A percentile compares a stretch with the other conserved stretches of the same genome.
Evolutionary conservation across 2,113 vertebrate genomes (phyloP).

Genomic region (Copsychus sechellarum): DNA sequence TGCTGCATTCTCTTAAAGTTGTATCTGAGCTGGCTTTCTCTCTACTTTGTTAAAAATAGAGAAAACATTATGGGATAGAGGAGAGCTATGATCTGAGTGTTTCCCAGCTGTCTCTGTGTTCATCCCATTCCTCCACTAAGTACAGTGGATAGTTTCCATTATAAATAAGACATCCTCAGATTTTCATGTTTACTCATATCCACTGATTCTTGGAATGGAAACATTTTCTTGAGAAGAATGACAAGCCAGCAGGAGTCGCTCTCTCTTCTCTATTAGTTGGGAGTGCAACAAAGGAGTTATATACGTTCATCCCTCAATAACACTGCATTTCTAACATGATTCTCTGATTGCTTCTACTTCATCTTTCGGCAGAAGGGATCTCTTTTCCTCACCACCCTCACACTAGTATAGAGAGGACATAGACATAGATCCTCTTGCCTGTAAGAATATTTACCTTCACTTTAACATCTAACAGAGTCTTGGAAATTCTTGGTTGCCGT

Average conservation of each 20-base stretch:
- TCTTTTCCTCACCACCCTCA: background rate
- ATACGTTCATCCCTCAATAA: background rate
- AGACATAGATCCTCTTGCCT: background rate
- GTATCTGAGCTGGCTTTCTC: background rate
- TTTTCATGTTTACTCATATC: background rate
- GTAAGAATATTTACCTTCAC: background rate
- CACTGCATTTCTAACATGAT: background rate
- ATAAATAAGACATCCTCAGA: background rate
- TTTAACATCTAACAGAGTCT: background rate
- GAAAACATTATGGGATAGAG: background rate
- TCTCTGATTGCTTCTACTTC: background rate
- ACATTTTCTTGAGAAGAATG: background rate
- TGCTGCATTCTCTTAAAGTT: background rate
- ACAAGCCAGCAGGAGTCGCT: fast-evolving
- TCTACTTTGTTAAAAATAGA: background rate
- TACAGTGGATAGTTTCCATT: background rate
- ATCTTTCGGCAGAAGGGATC: background rate
- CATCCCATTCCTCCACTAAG: background rate
- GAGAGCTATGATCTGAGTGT: background rate
- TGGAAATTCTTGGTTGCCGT: background rate
- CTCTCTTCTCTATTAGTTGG: background rate
- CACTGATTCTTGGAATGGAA: background rate
- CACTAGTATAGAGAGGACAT: background rate
- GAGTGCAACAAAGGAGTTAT: background rate
- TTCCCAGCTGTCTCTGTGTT: background rate